Evolutionary conservation across 2,113 vertebrate species (phyloP), one percentile per base, ranked within the genome.

Genomic region (Todiramphus chloris): DNA sequence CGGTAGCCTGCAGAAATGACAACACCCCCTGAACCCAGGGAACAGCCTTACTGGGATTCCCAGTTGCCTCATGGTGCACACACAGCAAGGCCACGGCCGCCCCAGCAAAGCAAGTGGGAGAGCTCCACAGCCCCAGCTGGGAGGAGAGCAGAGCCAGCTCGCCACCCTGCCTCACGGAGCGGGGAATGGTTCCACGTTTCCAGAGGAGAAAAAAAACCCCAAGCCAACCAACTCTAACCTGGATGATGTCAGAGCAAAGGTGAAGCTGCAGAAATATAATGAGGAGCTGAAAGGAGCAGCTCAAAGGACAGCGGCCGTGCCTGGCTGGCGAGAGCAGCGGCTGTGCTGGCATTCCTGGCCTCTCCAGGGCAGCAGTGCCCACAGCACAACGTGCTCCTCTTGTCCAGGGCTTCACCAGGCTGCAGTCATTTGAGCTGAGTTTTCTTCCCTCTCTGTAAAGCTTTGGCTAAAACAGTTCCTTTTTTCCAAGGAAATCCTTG

Each of bases 1-100:
- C 98, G 99, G 86, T 99, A 99, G 10, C 99, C 99, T 99, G 76
- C 39, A 84, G 64, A 91, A 75, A 94, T 8, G 37, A 46, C 56
- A 93, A 25, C 35, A 21, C 5, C 28, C 50, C 35, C 28, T 46
- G 2, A 17, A 46, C 44, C 41, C 20, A 82, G 33, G 62, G 50
- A 59, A 48, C 7, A 43, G 56, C 0, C 0, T 90, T 67, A 64
- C 48, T 25, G 6, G 1, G 16, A 25, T 43, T 37, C 73, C 68
- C 80, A 72, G 37, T 77, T 6, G 35, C 75, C 37, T 41, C 7
- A 0, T 8, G 25, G 68, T 37, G 15, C 86, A 44, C 20, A 7
- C 5, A 7, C 41, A 4, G 27, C 2, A 3, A 1, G 5, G 37
- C 55, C 30, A 48, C 17, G 6, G 51, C 72, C 17, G 60, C 87